Conservation (phyloP, 2,113 vertebrate species). For the Pyxicephalus adspersus region DNA sequence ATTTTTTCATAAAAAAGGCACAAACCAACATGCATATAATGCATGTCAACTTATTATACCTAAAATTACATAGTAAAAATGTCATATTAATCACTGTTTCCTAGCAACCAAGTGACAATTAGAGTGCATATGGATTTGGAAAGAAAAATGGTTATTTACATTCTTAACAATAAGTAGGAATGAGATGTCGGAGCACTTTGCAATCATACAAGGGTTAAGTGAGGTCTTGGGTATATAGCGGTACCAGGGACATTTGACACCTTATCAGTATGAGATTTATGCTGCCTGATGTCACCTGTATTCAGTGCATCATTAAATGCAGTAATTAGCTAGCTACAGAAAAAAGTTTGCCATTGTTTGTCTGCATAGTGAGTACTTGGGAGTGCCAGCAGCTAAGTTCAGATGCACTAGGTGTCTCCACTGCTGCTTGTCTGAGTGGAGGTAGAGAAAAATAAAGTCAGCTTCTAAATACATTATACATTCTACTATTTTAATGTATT, state of each 20-base stretch:
- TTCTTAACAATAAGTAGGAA: not conserved
- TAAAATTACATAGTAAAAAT: constrained; percentile 23
- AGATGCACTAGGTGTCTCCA: constrained; percentile 36
- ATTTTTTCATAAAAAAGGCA: constrained; percentile 18
- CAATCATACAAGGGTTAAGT: constrained; percentile 8
- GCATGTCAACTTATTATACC: constrained; percentile 26
- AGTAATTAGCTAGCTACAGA: constrained; percentile 4
- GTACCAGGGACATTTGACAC: not conserved
- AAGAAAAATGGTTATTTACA: not conserved
- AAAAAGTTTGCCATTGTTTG: constrained; percentile 18
- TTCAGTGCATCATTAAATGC: not conserved
- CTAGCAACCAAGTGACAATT: constrained; percentile 20
- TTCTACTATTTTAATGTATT: constrained; percentile 16
- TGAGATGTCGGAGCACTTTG: not conserved
- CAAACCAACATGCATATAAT: constrained; percentile 28
- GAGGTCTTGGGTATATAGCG: not conserved
- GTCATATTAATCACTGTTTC: constrained; percentile 12
- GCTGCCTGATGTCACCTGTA: constrained; percentile 7
- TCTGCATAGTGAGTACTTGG: not conserved
- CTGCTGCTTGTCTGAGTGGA: constrained; percentile 36
- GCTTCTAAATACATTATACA: constrained; percentile 7
- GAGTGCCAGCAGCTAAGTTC: constrained; percentile 10
- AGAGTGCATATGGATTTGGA: not conserved
- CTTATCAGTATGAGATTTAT: not conserved
- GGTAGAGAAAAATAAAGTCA: not conserved